Evolutionary conservation across 2,888 invertebrate species (phyloP), one percentile per base, ranked within the genome.

Genomic region (Plagiodera versicolora): DNA sequence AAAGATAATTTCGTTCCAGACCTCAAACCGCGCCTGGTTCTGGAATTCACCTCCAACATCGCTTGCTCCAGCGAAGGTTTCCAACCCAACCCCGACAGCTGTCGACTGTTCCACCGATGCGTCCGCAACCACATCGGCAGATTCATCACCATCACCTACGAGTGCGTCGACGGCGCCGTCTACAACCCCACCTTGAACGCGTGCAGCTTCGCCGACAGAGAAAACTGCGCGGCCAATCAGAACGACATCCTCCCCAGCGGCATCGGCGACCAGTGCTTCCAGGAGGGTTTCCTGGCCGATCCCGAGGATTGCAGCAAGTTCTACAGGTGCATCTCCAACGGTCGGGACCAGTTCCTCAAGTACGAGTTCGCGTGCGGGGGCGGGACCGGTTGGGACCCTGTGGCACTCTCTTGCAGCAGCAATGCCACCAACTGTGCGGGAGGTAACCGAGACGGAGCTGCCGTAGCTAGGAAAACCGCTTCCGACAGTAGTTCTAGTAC

Each of bases 321-420:
- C 80, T 91, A 91, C 75, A 85, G 91, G 72, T 93, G 93, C 69
- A 86, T 90, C 18, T 83, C 83, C 60, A 83, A 85, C 73, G 86
- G 86, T 0, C 80, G 83, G 30, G 85, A 84, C 61, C 82, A 82
- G 1, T 89, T 82, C 70, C 86, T 80, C 49, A 87, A 85, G 78
- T 89, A 89, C 74, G 88, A 90, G 64, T 93, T 90, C 76, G 81
- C 81, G 10, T 93, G 92, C 77, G 89, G 87, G 2, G 85, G 88
- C 59, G 91, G 90, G 50, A 92, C 92, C 2, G 86, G 89, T 24
- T 93, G 91, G 91, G 90, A 91, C 79, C 83, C 86, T 55, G 80
- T 82, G 52, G 79, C 86, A 60, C 81, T 85, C 74, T 84, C 87
- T 49, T 93, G 93, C 77, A 91, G 92, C n/a, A n/a, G n/a, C n/a